phyloP scores from a whole-genome alignment of 2,797 vertebrate species.

The Tapirus indicus region DNA sequence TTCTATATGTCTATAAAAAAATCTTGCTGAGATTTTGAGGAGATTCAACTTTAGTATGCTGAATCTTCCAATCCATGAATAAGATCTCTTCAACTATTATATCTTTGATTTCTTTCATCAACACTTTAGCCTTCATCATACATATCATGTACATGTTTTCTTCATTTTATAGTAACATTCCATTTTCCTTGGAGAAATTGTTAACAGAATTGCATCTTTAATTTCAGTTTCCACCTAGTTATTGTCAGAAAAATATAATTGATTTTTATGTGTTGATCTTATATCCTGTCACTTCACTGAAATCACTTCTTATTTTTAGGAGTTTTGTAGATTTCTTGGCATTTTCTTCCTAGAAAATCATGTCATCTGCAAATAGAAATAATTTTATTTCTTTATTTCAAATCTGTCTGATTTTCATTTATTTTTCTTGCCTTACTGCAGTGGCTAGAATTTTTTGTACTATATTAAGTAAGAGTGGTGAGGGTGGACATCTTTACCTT shows the following conservation, averaged over 20 bases:
- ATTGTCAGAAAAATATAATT: neutral
- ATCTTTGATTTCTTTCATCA: neutral
- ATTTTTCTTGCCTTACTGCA: neutral
- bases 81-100: neutral
- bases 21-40: neutral
- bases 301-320: neutral
- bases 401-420: neutral
- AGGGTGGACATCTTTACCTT: neutral
- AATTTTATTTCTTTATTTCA: neutral
- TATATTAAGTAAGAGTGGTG: neutral
- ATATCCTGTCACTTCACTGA: neutral
- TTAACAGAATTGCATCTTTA: neutral
- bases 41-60: neutral
- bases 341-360: neutral
- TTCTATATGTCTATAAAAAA: neutral
- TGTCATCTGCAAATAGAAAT: neutral
- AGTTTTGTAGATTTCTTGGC: neutral
- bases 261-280: neutral
- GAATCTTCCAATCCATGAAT: neutral
- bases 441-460: too few relatives aligned
- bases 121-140: neutral
- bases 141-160: neutral
- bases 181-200: neutral
- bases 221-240: neutral
- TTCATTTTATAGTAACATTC: neutral